Base-by-base conservation (phyloP, 1,140 invertebrate genomes). In the Bombus consobrinus region DNA sequence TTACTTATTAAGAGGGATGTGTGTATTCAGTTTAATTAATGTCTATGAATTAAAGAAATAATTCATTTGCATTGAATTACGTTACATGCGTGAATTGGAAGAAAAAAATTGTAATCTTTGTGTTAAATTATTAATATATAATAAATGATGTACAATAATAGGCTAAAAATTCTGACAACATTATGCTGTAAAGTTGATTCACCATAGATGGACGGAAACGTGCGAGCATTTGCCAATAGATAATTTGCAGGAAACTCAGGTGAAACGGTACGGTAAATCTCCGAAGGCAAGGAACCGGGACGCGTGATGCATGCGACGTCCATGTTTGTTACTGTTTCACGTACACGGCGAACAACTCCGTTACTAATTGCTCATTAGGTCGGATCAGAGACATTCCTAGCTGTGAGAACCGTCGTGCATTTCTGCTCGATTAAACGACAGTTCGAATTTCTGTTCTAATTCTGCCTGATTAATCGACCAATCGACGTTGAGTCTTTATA, bases 291-390 rank as follows among this genome's bases (percentile, higher is more conserved):
- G 43, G 57, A 72, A 77, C 62, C 81, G 47, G 69, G 59, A 41
- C 53, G 64, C 57, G 83, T 81, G 82, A 73, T 41, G 28, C 74
- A 88, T 86, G 87, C 81, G 87, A 75, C 62, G 37, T 80, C 62
- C 79, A 86, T 74, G 79, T 88, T 86, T 64, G 88, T 57, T 83
- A 59, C 83, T 73, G 74, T 82, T 71, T 78, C 64, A 74, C 69
- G 77, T 74, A 81, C 68, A 74, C 32, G 57, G 69, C 34, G n/a
- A 57, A 57, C 74, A 86, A 59, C 75, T 77, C 84, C 75, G 85
- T 87, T 88, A 90, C 91, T 93, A 93, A 93, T 93, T 92, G 92
- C 91, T 93, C 92, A 91, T 93, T 93, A 93, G 89, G 85, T 88
- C 86, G 79, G 80, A 86, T 91, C 87, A 85, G 84, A 86, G 88